Evolutionary conservation across 2,797 vertebrate genomes (phyloP).

Genomic region (Calcarius lapponicus): DNA sequence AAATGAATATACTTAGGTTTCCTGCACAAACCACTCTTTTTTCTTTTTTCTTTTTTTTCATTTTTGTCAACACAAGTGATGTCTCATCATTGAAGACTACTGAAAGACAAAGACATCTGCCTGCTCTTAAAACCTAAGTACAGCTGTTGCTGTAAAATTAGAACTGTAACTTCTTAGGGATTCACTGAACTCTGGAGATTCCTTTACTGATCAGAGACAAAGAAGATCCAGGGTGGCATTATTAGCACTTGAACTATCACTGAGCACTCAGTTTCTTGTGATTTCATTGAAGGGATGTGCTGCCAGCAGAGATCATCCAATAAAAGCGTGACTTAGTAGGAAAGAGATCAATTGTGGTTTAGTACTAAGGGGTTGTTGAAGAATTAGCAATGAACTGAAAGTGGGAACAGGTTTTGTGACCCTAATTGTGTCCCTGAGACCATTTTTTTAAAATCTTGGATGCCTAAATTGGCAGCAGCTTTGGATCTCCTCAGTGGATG

Average conservation of each 20-base stretch:
- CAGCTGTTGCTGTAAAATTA: slow-evolving; percentile 26
- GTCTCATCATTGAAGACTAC: not conserved
- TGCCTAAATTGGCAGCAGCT: not conserved
- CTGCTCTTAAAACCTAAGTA: not conserved
- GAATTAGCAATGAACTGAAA: not conserved
- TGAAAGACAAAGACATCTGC: slow-evolving; percentile 19
- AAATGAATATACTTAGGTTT: not conserved
- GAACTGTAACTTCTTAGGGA: not conserved
- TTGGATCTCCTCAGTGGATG: not conserved
- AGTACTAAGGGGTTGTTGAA: not conserved
- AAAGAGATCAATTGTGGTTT: not conserved
- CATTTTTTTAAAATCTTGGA: not conserved
- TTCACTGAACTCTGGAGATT: slow-evolving; percentile 1
- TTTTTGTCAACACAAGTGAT: not conserved
- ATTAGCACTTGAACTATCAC: not conserved
- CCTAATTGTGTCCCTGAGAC: not conserved
- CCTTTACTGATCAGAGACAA: not conserved
- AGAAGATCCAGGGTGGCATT: not conserved
- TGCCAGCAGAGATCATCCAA: not conserved
- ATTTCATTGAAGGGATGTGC: not conserved
- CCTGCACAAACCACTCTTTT: not conserved
- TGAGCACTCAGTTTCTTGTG: not conserved
- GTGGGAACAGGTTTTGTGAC: not conserved
- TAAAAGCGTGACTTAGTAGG: not conserved
- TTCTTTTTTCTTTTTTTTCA: not conserved